These are phyloP conservation scores for Blastomussa wellsi DNA, from an alignment of 92 coral and sea anemone genomes.

Conservation along the genomic window DNA sequence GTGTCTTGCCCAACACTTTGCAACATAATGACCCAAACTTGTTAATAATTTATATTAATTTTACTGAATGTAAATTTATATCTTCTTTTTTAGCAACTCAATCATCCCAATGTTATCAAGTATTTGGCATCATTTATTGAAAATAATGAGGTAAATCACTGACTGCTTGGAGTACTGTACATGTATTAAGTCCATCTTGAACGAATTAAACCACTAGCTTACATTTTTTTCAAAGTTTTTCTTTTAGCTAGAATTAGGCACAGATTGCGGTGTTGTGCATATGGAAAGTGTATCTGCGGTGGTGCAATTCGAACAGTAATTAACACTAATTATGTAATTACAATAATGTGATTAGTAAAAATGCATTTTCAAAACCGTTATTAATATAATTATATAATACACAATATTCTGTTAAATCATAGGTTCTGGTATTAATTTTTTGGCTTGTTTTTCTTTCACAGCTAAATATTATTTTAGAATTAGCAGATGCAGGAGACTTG, in stretches of 20 bases:
- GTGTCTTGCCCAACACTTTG: too few relatives aligned
- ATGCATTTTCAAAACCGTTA: too few relatives aligned
- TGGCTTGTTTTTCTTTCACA: constrained; percentile 27
- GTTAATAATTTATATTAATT: too few relatives aligned
- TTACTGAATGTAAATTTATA: not conserved
- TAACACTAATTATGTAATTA: too few relatives aligned
- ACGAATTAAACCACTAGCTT: not conserved
- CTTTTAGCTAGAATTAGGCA: too few relatives aligned
- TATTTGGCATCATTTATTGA: constrained; percentile 94
- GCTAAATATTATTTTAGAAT: constrained; percentile 92
- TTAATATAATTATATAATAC: too few relatives aligned
- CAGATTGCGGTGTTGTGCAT: not conserved
- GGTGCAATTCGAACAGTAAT: too few relatives aligned
- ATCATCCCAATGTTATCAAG: constrained; percentile 97
- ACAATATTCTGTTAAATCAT: too few relatives aligned
- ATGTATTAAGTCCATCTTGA: not conserved
- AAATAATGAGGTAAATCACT: constrained; percentile 84
- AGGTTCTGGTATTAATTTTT: not conserved
- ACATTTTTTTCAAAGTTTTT: too few relatives aligned
- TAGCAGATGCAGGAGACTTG: constrained; percentile 98
- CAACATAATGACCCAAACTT: too few relatives aligned
- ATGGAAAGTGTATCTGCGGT: not conserved
- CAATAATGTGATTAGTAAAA: too few relatives aligned
- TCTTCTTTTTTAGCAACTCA: constrained; percentile 65
- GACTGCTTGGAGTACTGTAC: not conserved